Percentiles rank a stretch among this genome's conserved stretches.
These are phyloP conservation scores for Bungarus multicinctus DNA, from an alignment of 2,113 vertebrate species.

Conservation along the genomic window DNA sequence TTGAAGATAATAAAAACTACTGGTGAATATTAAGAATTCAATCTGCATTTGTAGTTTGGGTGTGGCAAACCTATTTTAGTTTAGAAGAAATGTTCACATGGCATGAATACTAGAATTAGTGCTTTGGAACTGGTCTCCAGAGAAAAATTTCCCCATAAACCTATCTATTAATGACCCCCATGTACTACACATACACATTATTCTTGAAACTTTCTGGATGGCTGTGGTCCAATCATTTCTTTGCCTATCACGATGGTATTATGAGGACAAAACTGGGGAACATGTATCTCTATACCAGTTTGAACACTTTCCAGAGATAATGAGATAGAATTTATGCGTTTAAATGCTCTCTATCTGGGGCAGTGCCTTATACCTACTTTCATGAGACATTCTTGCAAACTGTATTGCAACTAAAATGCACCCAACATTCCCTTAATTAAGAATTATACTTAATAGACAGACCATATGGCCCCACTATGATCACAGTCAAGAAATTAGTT, in stretches of 20 bases:
- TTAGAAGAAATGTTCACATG: neutral
- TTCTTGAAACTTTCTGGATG: neutral
- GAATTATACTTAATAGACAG: neutral
- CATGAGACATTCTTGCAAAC: neutral
- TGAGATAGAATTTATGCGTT: neutral
- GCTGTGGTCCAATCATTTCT: neutral
- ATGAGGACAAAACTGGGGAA: neutral
- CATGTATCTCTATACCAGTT: neutral
- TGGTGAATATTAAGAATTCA: neutral
- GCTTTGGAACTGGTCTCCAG: neutral
- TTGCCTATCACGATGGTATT: neutral
- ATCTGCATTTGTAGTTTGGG: neutral
- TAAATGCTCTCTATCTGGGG: neutral
- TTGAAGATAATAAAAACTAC: neutral
- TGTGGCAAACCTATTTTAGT: neutral
- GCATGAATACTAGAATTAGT: neutral
- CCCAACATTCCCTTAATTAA: neutral
- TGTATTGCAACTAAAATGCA: neutral
- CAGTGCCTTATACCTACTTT: neutral
- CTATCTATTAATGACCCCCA: neutral
- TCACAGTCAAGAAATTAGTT: neutral
- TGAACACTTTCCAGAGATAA: neutral
- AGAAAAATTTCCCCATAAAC: neutral
- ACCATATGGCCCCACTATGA: neutral
- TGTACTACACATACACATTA: neutral